phyloP scores from a whole-genome alignment of 30 jellyfish, hydroid and myxozoan species.

The Hydractinia symbiolongicarpus region DNA sequence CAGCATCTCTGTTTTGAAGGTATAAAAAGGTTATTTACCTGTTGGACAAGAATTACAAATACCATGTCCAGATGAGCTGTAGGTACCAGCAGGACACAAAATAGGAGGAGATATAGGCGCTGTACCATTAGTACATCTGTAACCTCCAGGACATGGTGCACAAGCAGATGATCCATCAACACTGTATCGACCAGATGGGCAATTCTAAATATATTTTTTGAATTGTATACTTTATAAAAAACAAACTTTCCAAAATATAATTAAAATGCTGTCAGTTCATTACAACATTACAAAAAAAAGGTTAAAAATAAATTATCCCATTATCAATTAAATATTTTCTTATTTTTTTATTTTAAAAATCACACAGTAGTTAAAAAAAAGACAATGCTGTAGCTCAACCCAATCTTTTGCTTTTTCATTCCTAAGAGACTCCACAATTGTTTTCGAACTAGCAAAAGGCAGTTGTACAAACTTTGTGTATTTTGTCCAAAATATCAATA shows the following conservation, averaged over 20 bases:
- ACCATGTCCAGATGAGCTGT: conserved; percentile 71
- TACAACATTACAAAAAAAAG: too few species aligned
- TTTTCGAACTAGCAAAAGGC: too few species aligned
- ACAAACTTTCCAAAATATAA: background rate
- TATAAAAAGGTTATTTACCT: conserved; percentile 31
- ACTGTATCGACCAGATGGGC: conserved; percentile 73
- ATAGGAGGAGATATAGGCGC: conserved; percentile 48
- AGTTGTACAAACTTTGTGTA: too few species aligned
- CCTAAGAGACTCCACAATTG: too few species aligned
- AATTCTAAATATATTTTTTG: conserved; percentile 26
- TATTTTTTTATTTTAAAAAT: too few species aligned
- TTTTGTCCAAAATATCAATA: too few species aligned
- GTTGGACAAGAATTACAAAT: conserved; percentile 56
- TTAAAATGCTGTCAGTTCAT: too few species aligned
- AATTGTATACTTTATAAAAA: background rate
- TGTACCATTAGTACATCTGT: conserved; percentile 75
- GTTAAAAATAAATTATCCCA: too few species aligned
- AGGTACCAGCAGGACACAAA: conserved; percentile 65
- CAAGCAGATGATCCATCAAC: conserved; percentile 59
- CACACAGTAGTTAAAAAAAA: background rate
- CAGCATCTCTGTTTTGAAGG: too few species aligned
- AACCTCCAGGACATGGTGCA: conserved; percentile 79
- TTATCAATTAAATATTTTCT: too few species aligned
- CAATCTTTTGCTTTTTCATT: too few species aligned
- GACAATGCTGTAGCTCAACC: background rate